Percentiles rank a stretch among this genome's conserved stretches.
Conservation (phyloP, 2,797 vertebrate genomes). For the Numenius phaeopus region DNA sequence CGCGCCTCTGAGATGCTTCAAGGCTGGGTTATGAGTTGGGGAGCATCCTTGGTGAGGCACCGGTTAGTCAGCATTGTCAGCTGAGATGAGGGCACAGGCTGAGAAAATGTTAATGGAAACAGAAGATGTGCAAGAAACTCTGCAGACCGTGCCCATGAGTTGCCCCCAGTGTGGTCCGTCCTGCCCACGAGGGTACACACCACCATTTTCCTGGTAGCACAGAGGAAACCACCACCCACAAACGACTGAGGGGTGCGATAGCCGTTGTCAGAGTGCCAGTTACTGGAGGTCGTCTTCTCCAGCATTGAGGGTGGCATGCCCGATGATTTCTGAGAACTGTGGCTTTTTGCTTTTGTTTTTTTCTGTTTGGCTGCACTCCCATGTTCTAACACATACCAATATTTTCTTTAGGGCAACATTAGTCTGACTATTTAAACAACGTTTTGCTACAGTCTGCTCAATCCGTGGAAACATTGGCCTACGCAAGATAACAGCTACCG, state of each 20-base stretch:
- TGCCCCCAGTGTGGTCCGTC: fast-evolving
- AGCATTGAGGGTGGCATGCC: neutral
- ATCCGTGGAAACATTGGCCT: neutral
- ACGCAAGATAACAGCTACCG: neutral
- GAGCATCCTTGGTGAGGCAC: neutral
- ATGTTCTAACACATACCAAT: neutral
- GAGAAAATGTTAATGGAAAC: neutral
- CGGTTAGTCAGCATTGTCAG: neutral
- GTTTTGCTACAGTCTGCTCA: neutral
- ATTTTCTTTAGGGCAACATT: neutral
- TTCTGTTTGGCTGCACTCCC: neutral
- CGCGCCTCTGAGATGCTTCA: neutral
- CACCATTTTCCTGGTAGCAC: neutral
- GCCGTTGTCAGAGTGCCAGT: neutral
- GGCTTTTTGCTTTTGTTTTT: neutral
- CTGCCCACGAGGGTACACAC: neutral
- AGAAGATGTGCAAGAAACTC: neutral
- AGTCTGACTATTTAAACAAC: neutral
- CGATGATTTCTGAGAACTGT: neutral
- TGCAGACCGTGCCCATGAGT: neutral
- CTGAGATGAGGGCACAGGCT: neutral
- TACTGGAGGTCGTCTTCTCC: neutral
- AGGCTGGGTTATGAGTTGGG: neutral
- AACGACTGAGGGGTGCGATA: fast-evolving
- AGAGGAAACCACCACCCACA: neutral